These are phyloP conservation scores for Diplosoma virens DNA, from an alignment of 23 tunicate species.

Conservation along the genomic window DNA sequence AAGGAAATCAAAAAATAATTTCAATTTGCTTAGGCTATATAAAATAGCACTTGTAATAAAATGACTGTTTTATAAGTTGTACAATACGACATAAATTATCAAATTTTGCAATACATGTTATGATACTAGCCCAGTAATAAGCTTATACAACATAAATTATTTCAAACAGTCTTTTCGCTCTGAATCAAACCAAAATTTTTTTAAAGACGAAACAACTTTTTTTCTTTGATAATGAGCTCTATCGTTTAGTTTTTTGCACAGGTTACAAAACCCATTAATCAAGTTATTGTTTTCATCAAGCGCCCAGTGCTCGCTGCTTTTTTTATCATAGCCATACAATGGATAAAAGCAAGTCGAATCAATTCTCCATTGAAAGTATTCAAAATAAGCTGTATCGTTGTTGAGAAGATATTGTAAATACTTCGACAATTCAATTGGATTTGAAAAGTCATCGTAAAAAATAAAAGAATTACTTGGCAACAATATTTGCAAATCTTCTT, in stretches of 20 bases:
- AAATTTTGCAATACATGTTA: too few species aligned
- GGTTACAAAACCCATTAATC: not conserved
- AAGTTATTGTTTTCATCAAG: not conserved
- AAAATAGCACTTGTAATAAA: too few species aligned
- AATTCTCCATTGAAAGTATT: conserved; percentile 27
- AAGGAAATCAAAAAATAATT: too few species aligned
- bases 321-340: not conserved
- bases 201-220: not conserved
- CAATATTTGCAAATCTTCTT: not conserved
- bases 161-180: not conserved
- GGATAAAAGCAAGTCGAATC: not conserved
- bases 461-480: conserved; percentile 33
- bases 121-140: too few species aligned
- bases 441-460: conserved; percentile 12
- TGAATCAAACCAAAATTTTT: not conserved
- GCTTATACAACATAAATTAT: too few species aligned
- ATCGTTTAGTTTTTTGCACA: not conserved
- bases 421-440: not conserved
- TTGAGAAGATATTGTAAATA: conserved; percentile 4
- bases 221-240: not conserved
- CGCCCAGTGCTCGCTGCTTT: not conserved
- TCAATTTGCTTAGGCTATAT: too few species aligned
- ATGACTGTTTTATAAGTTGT: too few species aligned
- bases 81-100: too few species aligned
- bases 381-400: conserved; percentile 17